These are phyloP conservation scores for Syritta pipiens DNA, from an alignment of 2,888 invertebrate genomes.

Conservation along the genomic window DNA sequence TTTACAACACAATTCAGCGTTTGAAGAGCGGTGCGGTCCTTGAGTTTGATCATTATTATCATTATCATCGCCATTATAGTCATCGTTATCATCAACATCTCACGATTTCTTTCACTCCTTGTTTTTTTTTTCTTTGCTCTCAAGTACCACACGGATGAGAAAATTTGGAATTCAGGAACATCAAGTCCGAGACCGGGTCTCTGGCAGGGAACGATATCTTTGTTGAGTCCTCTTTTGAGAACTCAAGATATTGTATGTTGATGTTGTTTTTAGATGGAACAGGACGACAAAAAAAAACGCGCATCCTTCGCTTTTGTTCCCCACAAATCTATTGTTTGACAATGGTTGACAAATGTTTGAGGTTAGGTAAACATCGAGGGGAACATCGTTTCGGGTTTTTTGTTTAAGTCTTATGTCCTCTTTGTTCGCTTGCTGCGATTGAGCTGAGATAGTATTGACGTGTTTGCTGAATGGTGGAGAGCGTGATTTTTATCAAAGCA, in stretches of 20 bases:
- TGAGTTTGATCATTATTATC: slow-evolving; percentile 64
- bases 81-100: slow-evolving; percentile 63
- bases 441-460: slow-evolving; percentile 39
- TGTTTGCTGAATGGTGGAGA: not conserved
- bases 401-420: slow-evolving; percentile 1
- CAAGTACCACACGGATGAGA: slow-evolving; percentile 60
- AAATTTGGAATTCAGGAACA: slow-evolving; percentile 36
- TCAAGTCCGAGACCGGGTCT: slow-evolving; percentile 34
- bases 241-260: slow-evolving; percentile 14
- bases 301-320: slow-evolving; percentile 46
- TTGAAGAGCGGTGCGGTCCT: slow-evolving; percentile 36
- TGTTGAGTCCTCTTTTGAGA: slow-evolving; percentile 41
- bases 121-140: slow-evolving; percentile 11
- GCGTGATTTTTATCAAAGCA: too few species aligned
- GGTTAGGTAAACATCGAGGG: slow-evolving; percentile 58
- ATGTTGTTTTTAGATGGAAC: slow-evolving; percentile 48
- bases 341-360: slow-evolving; percentile 64
- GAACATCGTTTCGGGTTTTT: slow-evolving; percentile 18
- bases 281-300: not conserved
- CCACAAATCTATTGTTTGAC: slow-evolving; percentile 54
- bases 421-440: slow-evolving; percentile 13
- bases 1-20: slow-evolving; percentile 58
- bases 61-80: slow-evolving; percentile 64
- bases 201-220: slow-evolving; percentile 18
- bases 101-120: slow-evolving; percentile 2